Base-by-base conservation (phyloP, 2,888 invertebrate genomes). In the Pyrrhia umbra region DNA sequence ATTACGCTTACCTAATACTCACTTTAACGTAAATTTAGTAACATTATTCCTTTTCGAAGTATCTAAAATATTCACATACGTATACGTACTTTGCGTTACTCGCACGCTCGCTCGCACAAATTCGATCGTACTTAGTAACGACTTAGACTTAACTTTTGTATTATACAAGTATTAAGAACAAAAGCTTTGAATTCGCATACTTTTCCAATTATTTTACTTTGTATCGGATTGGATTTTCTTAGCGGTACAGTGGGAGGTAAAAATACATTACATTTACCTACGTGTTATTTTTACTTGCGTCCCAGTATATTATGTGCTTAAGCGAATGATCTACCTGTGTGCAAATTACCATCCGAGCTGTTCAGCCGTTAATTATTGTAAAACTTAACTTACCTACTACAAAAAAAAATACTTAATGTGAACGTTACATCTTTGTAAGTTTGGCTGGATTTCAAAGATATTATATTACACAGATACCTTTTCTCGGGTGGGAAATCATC, bases 151-250 rank as follows among this genome's bases (percentile, higher is more conserved):
- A 75, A 78, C 75, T 75, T 74, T 59, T 57, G 49, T 62, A 59
- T 69, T 65, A 68, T 25, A 51, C 50, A 65, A 75, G 75, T 69
- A 65, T 60, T 75, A 77, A 75, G 62, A 69, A 69, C 65, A 58
- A 69, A 78, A 66, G 62, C 69, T 74, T 60, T 49, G 54, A 68
- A 58, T 75, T 63, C 60, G 34, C 55, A 50, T 75, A 76, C 76
- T 75, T 76, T 75, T 61, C 46, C 57, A 76, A 78, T 76, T 78
- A 78, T 66, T 66, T 61, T 56, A 67, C 63, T 52, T 76, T 65
- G 74, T 68, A 42, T 40, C 30, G 25, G 21, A 63, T 58, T 47
- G 51, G 55, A 49, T 66, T 65, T 66, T 57, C 20, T 62, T 57
- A 16, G 46, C 25, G 25, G 25, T 55, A 55, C 50, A 20, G 39